Conservation (phyloP, 1,140 invertebrate genomes). For the Diabrotica virgifera region DNA sequence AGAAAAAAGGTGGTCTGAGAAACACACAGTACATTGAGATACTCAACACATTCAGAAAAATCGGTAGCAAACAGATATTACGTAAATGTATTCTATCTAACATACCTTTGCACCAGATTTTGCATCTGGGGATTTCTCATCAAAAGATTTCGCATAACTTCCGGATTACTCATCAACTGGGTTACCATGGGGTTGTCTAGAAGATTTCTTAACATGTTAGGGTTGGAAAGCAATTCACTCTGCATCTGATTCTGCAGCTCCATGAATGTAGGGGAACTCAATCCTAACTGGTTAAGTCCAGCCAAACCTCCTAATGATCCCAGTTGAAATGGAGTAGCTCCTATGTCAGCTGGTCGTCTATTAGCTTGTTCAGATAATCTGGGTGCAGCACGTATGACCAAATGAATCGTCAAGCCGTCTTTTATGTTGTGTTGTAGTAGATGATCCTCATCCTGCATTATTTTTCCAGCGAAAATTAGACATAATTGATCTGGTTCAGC, state of each 20-base stretch:
- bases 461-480: slow-evolving; percentile 99
- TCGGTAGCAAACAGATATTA: no score
- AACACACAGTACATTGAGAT: no score
- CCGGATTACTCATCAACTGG: slow-evolving; percentile 94
- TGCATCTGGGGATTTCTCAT: slow-evolving; percentile 98
- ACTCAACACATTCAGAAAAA: no score
- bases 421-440: slow-evolving; percentile 87
- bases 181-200: slow-evolving; percentile 97
- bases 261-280: slow-evolving; percentile 84
- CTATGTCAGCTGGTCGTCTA: slow-evolving; percentile 53
- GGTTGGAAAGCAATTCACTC: slow-evolving; percentile 86
- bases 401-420: slow-evolving; percentile 94
- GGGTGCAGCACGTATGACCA: slow-evolving; percentile 81
- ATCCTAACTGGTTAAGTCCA: slow-evolving; percentile 77
- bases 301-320: slow-evolving; percentile 81
- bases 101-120: slow-evolving; percentile 78
- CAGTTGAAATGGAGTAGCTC: slow-evolving; percentile 64
- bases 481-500: slow-evolving; percentile 88
- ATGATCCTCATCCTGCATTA: slow-evolving; percentile 95
- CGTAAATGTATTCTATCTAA: neutral
- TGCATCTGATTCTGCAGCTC: slow-evolving; percentile 93
- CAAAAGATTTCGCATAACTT: slow-evolving; percentile 90
- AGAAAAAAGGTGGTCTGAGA: no score
- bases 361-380: slow-evolving; percentile 58
- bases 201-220: slow-evolving; percentile 89